A percentile compares a stretch with the other conserved stretches of the same genome.
Conservation (phyloP, 2,113 vertebrate species). For the Zeus faber region DNA sequence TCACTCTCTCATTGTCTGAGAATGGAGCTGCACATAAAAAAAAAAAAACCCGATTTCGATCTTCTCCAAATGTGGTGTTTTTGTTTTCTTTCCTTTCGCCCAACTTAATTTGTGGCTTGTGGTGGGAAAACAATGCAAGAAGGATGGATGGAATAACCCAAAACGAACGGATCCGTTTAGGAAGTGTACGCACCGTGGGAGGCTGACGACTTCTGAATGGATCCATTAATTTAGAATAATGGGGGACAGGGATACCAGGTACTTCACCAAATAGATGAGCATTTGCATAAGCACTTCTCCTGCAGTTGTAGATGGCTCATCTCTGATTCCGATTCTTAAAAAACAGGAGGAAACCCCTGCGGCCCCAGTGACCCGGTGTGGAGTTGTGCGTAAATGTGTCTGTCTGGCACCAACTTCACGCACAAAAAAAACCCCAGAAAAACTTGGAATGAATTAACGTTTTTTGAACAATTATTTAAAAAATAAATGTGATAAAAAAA, state of each 20-base stretch:
- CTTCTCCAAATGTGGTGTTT: no score
- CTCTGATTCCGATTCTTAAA: no score
- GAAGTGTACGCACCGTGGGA: constrained; percentile 60
- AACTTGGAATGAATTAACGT: no score
- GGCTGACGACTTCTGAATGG: constrained; percentile 70
- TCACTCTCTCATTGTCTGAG: constrained; percentile 59
- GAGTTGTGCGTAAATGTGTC: no score
- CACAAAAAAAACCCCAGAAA: not conserved
- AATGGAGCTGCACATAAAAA: constrained; percentile 56
- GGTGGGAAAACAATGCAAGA: not conserved
- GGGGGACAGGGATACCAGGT: constrained; percentile 64
- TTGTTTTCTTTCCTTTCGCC: no score
- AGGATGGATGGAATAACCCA: not conserved
- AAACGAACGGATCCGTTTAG: constrained; percentile 16
- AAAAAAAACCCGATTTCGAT: no score
- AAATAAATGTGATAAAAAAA: not conserved
- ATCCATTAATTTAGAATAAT: constrained; percentile 77
- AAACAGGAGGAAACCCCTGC: no score
- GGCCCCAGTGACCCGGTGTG: no score
- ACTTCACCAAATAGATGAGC: constrained; percentile 47
- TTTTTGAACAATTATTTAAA: not conserved
- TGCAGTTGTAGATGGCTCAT: constrained; percentile 34
- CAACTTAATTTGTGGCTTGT: no score
- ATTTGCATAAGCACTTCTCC: constrained; percentile 52
- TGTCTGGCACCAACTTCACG: no score